Base-by-base conservation (phyloP, 2,797 vertebrate genomes). In the Aldrovandia affinis region DNA sequence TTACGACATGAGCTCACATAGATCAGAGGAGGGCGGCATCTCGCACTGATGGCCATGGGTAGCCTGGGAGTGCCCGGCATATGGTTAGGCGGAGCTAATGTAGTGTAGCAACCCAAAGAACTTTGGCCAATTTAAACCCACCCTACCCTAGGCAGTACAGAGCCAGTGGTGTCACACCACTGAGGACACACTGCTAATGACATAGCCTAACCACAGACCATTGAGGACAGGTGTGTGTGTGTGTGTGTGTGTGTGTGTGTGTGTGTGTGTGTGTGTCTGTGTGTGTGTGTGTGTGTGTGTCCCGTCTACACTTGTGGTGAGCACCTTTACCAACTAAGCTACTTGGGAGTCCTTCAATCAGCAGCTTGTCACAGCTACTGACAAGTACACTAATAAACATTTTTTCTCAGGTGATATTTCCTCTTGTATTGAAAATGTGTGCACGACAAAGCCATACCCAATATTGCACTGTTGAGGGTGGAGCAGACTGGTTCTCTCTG, bases 381-480 rank as follows among this genome's bases (percentile, higher is more conserved):
- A 5, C 12, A 6, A 50, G 12, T 6, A 50, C 47, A 6, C 47
- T 15, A 57, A 57, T 20, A 57, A 20, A 14, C 18, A 10, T 20
- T 14, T 20, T 20, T 2, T 57, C 18, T 2, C 15, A 10, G 2
- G 2, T 57, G 55, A 10, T 20, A 20, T 20, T 57, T 57, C 18
- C 12, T 47, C 42, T 25, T 12, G 22, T 25, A 77, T 12, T 47
- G 25, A 77, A 77, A n/a, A n/a, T n/a, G 12, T n/a, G 70, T 25
- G 44, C 18, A 42, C 18, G 39, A 12, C 54, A 75, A 33, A 61
- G 20, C 7, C 89, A 30, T 88, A 99, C 98, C 98, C 93, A 99
- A 91, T 98, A 99, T 99, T 98, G 98, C 98, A 97, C 98, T 99
- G 94, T 99, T 99, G 63, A 99, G 98, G 50, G 98, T 98, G 83